A percentile compares a stretch with the other conserved stretches of the same genome.
Evolutionary conservation across 1,140 invertebrate species (phyloP).

Genomic region (Drosophila paulistorum): DNA sequence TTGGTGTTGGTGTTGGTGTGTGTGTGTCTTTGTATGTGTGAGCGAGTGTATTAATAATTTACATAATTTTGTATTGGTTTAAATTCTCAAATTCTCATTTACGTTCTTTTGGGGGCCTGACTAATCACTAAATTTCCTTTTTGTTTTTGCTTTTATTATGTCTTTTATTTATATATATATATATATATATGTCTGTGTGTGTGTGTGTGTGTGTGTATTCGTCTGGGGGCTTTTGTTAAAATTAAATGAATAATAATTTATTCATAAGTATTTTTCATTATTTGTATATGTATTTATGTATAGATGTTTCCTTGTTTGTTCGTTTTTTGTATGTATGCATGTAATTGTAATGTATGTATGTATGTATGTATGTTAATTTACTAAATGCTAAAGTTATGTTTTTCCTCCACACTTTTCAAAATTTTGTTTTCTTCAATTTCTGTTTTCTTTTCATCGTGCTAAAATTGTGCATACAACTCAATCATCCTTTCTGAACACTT

Average conservation of each 20-base stretch:
- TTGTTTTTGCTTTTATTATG: constrained; percentile 20
- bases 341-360: constrained; percentile 20
- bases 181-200: neutral
- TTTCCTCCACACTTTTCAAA: constrained; percentile 54
- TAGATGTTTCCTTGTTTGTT: constrained; percentile 16
- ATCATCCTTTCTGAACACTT: neutral
- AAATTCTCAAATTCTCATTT: constrained; percentile 8
- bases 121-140: constrained; percentile 2
- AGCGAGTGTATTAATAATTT: constrained; percentile 11
- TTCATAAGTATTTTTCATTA: constrained; percentile 33
- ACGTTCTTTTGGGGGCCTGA: constrained; percentile 7
- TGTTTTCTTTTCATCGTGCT: constrained; percentile 5
- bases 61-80: constrained; percentile 10
- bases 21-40: constrained; percentile 3
- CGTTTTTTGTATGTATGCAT: constrained; percentile 24
- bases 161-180: constrained; percentile 26
- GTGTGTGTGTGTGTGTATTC: constrained; percentile 2
- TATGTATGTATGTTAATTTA: constrained; percentile 60
- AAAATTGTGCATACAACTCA: neutral
- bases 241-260: constrained; percentile 51
- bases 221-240: constrained; percentile 37
- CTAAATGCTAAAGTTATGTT: constrained; percentile 69
- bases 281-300: neutral
- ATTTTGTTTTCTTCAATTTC: constrained; percentile 34
- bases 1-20: neutral